Conservation (phyloP, 1,140 invertebrate genomes). For the Drosophila mojavensis region DNA sequence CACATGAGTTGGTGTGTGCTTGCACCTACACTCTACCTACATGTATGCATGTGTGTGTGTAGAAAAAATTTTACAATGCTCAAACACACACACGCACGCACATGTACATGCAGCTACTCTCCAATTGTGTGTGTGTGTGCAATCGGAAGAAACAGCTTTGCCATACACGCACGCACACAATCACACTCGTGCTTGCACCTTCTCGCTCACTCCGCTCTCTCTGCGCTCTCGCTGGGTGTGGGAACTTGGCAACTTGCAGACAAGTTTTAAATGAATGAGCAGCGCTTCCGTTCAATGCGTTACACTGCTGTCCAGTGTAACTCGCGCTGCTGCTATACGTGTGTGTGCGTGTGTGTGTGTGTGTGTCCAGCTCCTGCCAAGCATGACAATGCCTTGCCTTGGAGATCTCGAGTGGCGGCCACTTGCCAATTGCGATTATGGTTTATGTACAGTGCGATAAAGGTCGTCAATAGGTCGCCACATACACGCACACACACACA, state of each 20-base stretch:
- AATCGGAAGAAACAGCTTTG: slow-evolving; percentile 68
- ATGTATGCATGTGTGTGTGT: too few species aligned
- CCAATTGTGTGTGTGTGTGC: background rate
- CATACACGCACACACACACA: slow-evolving; percentile 21
- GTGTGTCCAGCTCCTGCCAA: slow-evolving; percentile 57
- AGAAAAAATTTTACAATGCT: too few species aligned
- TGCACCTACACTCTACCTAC: slow-evolving; percentile 45
- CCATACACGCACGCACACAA: slow-evolving; percentile 44
- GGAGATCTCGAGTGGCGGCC: slow-evolving; percentile 74
- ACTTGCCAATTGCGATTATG: slow-evolving; percentile 83
- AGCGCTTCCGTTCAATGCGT: slow-evolving; percentile 76
- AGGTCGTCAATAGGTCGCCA: slow-evolving; percentile 81
- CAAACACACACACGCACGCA: too few species aligned
- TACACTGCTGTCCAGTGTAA: slow-evolving; percentile 25
- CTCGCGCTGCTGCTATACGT: slow-evolving; percentile 5
- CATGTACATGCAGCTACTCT: too few species aligned
- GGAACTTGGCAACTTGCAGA: slow-evolving; percentile 77
- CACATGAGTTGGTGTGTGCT: slow-evolving; percentile 17
- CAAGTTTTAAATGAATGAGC: slow-evolving; percentile 82
- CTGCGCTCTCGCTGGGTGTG: background rate
- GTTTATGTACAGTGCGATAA: slow-evolving; percentile 77
- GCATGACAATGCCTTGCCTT: slow-evolving; percentile 68
- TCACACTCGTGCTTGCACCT: slow-evolving; percentile 54
- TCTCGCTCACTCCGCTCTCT: slow-evolving; percentile 2
- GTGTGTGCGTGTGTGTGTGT: slow-evolving; percentile 22